Evolutionary conservation across 1,140 invertebrate species (phyloP).

Genomic region (Eriosoma lanigerum): DNA sequence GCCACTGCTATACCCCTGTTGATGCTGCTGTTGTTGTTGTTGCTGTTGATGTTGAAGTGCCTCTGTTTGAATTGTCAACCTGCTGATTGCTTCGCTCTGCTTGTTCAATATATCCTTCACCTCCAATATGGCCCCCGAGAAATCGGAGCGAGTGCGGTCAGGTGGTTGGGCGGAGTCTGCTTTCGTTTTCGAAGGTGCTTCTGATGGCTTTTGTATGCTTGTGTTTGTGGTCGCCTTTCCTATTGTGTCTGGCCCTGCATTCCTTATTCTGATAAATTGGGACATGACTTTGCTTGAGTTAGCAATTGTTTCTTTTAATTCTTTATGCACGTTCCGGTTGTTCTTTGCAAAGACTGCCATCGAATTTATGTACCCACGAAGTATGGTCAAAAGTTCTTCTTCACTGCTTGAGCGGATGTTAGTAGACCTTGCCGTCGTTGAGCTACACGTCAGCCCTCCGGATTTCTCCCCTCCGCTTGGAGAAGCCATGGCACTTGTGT

Average conservation of each 20-base stretch:
- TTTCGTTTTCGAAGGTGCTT: too few species aligned
- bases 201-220: background rate
- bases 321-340: background rate
- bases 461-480: too few species aligned
- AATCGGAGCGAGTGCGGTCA: background rate
- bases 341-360: background rate
- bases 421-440: too few species aligned
- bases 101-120: background rate
- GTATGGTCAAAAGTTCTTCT: background rate
- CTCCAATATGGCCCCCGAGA: too few species aligned
- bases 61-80: too few species aligned
- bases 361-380: background rate
- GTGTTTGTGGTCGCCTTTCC: background rate
- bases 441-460: too few species aligned
- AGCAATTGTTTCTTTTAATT: background rate
- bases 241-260: background rate
- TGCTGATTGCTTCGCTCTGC: background rate
- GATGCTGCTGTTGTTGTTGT: background rate
- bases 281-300: background rate
- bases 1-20: background rate
- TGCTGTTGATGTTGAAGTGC: background rate
- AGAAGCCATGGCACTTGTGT: too few species aligned
- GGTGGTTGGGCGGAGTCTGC: background rate
- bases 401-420: background rate
- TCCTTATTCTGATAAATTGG: background rate